phyloP scores from a whole-genome alignment of 2,888 invertebrate genomes.

The Drosophila suboccidentalis region DNA sequence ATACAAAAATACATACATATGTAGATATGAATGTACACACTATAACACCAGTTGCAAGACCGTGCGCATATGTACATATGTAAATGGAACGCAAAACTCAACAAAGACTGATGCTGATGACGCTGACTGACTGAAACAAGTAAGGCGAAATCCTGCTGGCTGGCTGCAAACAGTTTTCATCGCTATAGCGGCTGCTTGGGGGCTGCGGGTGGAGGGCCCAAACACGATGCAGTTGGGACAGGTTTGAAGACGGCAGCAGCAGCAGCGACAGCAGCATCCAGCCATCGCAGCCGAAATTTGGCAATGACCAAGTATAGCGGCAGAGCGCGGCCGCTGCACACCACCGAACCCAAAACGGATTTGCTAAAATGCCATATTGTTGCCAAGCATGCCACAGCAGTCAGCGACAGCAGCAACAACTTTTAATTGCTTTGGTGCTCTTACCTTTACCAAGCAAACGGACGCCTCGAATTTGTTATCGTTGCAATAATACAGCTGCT shows the following conservation, averaged over 20 bases:
- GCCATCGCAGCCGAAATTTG: slow-evolving; percentile 61
- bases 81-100: slow-evolving; percentile 74
- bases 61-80: slow-evolving; percentile 42
- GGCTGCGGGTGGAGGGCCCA: slow-evolving; percentile 58
- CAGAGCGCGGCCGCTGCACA: slow-evolving; percentile 42
- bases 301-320: slow-evolving; percentile 78
- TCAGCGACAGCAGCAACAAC: slow-evolving; percentile 19
- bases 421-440: slow-evolving; percentile 34
- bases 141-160: slow-evolving; percentile 75
- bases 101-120: slow-evolving; percentile 67
- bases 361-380: slow-evolving; percentile 67
- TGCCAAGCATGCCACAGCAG: slow-evolving; percentile 51
- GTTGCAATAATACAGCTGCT: slow-evolving; percentile 49
- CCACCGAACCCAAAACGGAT: slow-evolving; percentile 57
- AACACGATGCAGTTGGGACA: slow-evolving; percentile 81
- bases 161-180: slow-evolving; percentile 62
- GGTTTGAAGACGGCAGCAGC: slow-evolving; percentile 62
- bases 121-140: slow-evolving; percentile 68
- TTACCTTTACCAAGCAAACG: slow-evolving; percentile 61
- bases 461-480: slow-evolving; percentile 46
- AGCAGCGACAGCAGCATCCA: slow-evolving; percentile 22
- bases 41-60: slow-evolving; percentile 17
- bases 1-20: slow-evolving; percentile 1
- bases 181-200: slow-evolving; percentile 32
- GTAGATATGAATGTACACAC: slow-evolving; percentile 51